A percentile compares a stretch with the other conserved stretches of the same genome.
phyloP scores from a whole-genome alignment of 92 coral and sea anemone genomes.

The Nematostella vectensis region DNA sequence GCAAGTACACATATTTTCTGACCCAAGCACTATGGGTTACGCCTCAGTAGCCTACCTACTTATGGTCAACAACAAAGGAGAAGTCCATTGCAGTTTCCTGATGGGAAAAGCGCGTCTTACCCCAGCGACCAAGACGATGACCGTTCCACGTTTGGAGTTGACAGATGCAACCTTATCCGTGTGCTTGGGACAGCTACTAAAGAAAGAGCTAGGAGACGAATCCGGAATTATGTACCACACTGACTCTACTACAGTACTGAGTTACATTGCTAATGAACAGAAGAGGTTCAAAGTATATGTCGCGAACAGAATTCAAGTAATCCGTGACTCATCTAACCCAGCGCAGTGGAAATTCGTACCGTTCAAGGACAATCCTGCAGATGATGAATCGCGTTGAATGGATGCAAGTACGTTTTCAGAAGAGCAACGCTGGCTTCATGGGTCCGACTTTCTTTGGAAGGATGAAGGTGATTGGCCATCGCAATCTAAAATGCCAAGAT shows the following conservation, averaged over 20 bases:
- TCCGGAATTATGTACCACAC: slow-evolving; percentile 14
- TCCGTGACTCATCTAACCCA: slow-evolving; percentile 19
- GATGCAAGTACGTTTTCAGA: slow-evolving; percentile 5
- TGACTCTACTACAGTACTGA: slow-evolving; percentile 26
- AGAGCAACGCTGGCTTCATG: slow-evolving; percentile 25
- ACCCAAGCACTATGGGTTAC: slow-evolving; percentile 36
- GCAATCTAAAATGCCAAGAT: slow-evolving; percentile 26
- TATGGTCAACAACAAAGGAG: slow-evolving; percentile 13
- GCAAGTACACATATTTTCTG: slow-evolving; percentile 41
- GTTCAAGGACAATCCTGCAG: slow-evolving; percentile 15
- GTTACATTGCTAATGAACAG: slow-evolving; percentile 8
- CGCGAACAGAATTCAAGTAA: slow-evolving; percentile 28
- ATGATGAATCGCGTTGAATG: slow-evolving; percentile 22
- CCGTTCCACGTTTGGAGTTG: slow-evolving; percentile 40
- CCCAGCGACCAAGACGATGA: slow-evolving; percentile 33
- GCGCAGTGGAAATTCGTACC: slow-evolving; percentile 48
- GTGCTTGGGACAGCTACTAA: not conserved
- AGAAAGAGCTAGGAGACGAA: slow-evolving; percentile 3
- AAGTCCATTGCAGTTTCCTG: slow-evolving; percentile 32
- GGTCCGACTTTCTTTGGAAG: slow-evolving; percentile 38
- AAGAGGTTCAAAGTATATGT: not conserved
- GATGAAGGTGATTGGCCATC: slow-evolving; percentile 24
- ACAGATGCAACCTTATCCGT: slow-evolving; percentile 33
- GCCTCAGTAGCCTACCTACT: slow-evolving; percentile 39
- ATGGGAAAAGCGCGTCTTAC: slow-evolving; percentile 48